Evolutionary conservation across 2,888 invertebrate species (phyloP).

Genomic region (Lithophane ornitopus): DNA sequence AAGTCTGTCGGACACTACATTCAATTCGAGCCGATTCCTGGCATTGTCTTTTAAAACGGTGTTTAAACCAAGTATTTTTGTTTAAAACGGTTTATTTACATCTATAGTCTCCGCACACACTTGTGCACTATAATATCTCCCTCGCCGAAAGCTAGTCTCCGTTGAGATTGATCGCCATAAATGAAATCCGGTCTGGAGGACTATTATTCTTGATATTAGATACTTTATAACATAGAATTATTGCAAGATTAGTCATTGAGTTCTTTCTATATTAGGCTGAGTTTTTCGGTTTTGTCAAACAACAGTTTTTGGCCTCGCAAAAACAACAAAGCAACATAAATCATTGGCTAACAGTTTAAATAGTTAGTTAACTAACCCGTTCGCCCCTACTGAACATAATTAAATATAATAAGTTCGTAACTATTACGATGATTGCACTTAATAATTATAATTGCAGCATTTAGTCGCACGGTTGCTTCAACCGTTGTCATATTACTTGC

Average conservation of each 20-base stretch:
- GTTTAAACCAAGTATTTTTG: no score
- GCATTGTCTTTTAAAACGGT: no score
- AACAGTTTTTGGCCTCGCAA: not conserved
- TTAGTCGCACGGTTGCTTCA: constrained; percentile 61
- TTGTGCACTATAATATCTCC: no score
- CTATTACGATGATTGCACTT: constrained; percentile 64
- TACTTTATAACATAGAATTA: not conserved
- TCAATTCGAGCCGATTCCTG: no score
- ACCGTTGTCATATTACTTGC: constrained; percentile 45
- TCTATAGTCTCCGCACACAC: no score
- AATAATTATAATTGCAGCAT: constrained; percentile 63
- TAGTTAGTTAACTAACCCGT: constrained; percentile 37
- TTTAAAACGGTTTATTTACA: no score
- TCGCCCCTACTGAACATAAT: constrained; percentile 56
- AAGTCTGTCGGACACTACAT: no score
- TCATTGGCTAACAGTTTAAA: constrained; percentile 48
- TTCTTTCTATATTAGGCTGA: no score
- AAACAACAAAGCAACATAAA: constrained; percentile 29
- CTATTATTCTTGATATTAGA: no score
- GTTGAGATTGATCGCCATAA: no score
- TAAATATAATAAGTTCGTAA: constrained; percentile 63
- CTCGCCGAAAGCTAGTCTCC: no score
- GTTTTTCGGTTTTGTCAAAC: not conserved
- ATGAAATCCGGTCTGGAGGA: no score
- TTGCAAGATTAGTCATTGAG: not conserved